Base-by-base conservation (phyloP, 2,888 invertebrate genomes). In the Phytoseiulus persimilis region DNA sequence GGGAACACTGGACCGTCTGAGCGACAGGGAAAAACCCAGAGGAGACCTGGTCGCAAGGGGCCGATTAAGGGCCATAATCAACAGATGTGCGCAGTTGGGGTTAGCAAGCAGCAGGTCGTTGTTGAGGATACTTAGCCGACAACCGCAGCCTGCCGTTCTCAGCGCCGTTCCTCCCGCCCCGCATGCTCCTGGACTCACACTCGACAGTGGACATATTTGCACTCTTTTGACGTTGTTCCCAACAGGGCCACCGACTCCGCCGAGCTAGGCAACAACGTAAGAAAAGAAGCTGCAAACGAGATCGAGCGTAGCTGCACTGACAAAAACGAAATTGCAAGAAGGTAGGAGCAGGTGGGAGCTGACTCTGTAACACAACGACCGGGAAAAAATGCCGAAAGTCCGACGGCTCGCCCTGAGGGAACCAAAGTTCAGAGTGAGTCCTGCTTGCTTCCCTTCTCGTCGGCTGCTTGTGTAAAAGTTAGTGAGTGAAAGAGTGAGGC, bases 31-130 rank as follows among this genome's bases (percentile, higher is more conserved):
- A 65, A 28, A 65, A 65, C 65, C 14, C 5, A 14, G 65, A 65
- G 32, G 33, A 32, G 39, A 14, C 18, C 33, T 33, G 83, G n/a
- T 87, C 87, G n/a, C 87, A 28, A 23, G 87, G 33, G 87, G 45
- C n/a, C 87, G 87, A 87, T 87, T 87, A 87, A 87, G 87, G 23
- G 87, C 87, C 87, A 87, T 87, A 87, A 87, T 87, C 87, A 87
- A 87, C 87, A 87, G 87, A 87, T 87, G 87, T 33, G 87, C 23
- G 6, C 87, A 65, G 65, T 65, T 65, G 65, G 65, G 65, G 65
- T 65, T 28, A 65, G 65, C 28, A 28, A 65, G 65, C 65, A 65
- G 14, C 65, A 65, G 65, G 65, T 65, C 23, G 28, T 14, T 14
- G 65, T 65, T 14, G 65, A 65, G 65, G 65, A 65, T 65, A 28